Evolutionary conservation across 2,888 invertebrate species (phyloP), one percentile per base, ranked within the genome.

Genomic region (Polydrusus pterygomalis): DNA sequence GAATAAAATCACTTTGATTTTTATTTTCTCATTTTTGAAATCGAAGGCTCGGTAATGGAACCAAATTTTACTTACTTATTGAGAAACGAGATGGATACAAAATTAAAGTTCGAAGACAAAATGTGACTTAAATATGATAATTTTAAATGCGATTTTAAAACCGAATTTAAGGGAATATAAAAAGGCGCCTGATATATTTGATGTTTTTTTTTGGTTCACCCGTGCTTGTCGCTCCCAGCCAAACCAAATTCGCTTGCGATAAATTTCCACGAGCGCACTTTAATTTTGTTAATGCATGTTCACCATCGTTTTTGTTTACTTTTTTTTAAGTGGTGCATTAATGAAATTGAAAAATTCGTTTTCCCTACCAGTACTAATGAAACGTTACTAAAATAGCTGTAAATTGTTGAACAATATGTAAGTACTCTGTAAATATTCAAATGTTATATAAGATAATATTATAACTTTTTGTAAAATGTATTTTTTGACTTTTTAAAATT

Each of bases 371-470:
- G n/a, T 49, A 65, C 38, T 30, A 70, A 70, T 25, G 49, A 65
- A 68, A 58, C 60, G 38, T 64, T 71, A 60, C 67, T 75, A 63
- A 54, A 65, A 47, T 71, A 80, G 79, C 80, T 84, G 83, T 83
- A 84, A 80, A 84, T 83, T 83, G 78, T 79, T 82, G 81, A 78
- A 81, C 81, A 79, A 81, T 79, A 69, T 86, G 86, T 86, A 86
- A 86, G 84, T 86, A 84, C 79, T 81, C 79, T 86, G 85, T 86
- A 86, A 78, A 86, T 86, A 86, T 80, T 83, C 80, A 84, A 84
- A 84, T 83, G 84, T 85, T 85, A 82, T 83, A 85, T 83, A 79
- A 79, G 68, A 78, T 74, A 69, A 68, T 69, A 56, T 68, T 70
- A 70, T 77, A 74, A 78, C 79, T 75, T 72, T 77, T 81, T 82